Evolutionary conservation across 2,888 invertebrate species (phyloP), one percentile per base, ranked within the genome.

Genomic region (Pyrrhosoma nymphula): DNA sequence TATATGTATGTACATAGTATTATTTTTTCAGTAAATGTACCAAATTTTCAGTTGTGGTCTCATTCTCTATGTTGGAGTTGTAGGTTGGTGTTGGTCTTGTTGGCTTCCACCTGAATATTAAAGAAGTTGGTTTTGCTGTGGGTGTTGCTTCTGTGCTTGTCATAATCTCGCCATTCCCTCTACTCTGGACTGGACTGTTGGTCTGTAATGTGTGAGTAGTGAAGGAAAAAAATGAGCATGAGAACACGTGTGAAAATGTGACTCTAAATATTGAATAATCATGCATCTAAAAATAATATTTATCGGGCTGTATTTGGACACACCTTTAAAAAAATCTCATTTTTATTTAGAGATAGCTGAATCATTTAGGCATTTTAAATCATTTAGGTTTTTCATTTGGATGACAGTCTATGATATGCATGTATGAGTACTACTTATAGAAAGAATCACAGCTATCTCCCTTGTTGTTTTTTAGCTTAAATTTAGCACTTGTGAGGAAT

Each of bases 91-190:
- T 93, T 55, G 93, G 93, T 69, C 93, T 14, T 47, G 35, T 69
- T 93, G 93, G 93, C 69, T 93, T 93, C 93, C 93, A 93, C 47
- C 93, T 63, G 93, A 93, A 93, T 93, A 93, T 93, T 55, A 93
- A 69, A 93, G 93, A 93, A 35, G 93, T 93, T 39, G 93, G 93
- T n/a, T 63, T 93, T 69, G 47, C 69, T 2, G 39, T 47, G 39
- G 69, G 69, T 93, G 75, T 69, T 35, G 23, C 63, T 69, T 39
- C 69, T 93, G 69, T 47, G 69, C 39, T 69, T 18, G 39, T 93
- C 12, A 26, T 93, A n/a, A 75, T 47, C 69, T 75, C 93, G 26
- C 35, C 69, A 63, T 69, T 55, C n/a, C 69, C 93, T 93, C 93
- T 93, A 93, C 69, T 47, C 93, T 75, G 69, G 69, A 93, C 69